These are phyloP conservation scores for Spea bombifrons DNA, from an alignment of 2,113 vertebrate species.

Conservation along the genomic window DNA sequence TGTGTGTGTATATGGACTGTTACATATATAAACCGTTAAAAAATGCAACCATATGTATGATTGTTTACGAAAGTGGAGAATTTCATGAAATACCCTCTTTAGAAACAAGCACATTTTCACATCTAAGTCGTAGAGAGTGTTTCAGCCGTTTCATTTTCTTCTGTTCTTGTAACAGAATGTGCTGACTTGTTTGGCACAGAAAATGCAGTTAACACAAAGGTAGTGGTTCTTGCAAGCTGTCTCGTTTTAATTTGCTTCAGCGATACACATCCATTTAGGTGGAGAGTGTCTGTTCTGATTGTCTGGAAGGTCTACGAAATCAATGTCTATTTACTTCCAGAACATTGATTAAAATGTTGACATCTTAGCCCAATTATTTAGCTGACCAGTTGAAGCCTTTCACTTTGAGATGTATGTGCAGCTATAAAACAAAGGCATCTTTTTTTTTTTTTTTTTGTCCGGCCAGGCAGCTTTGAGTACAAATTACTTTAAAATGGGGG, in stretches of 20 bases:
- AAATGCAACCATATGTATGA: too few relatives aligned
- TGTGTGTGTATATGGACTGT: too few relatives aligned
- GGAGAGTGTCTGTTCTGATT: conserved; percentile 32
- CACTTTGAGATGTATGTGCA: conserved; percentile 14
- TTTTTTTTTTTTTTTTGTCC: not conserved
- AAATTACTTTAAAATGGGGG: not conserved
- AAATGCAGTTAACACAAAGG: conserved; percentile 7
- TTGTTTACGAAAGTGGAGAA: too few relatives aligned
- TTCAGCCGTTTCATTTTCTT: not conserved
- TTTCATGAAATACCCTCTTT: not conserved
- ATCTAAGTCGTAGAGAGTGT: not conserved
- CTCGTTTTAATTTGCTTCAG: conserved; percentile 27
- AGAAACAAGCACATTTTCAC: not conserved
- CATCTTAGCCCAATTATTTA: conserved; percentile 39
- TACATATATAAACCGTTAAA: too few relatives aligned
- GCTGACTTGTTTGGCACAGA: conserved; percentile 23
- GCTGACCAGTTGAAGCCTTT: conserved; percentile 15
- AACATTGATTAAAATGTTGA: conserved; percentile 42
- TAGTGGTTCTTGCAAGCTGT: conserved; percentile 21
- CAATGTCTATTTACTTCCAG: conserved; percentile 41
- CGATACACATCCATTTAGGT: conserved; percentile 31
- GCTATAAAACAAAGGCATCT: not conserved
- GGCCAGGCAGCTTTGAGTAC: not conserved
- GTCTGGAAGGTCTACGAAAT: conserved; percentile 24
- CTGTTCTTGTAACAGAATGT: conserved; percentile 4